Percentiles rank a stretch among this genome's conserved stretches.
Evolutionary conservation across 2,113 vertebrate species (phyloP).

Genomic region (Parotia lawesii): DNA sequence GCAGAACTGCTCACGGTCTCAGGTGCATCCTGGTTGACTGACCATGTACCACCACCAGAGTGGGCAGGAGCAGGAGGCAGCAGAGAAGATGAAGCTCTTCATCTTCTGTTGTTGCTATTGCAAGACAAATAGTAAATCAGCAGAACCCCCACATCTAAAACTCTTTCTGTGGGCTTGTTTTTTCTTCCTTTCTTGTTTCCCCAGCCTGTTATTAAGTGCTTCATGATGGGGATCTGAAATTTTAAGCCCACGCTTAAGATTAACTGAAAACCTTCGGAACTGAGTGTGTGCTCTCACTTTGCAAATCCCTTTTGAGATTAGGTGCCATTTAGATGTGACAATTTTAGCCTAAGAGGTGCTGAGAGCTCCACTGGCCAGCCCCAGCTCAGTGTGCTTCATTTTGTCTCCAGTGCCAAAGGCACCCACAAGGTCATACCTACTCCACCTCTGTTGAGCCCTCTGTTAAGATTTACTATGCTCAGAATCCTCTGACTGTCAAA

Average conservation of each 20-base stretch:
- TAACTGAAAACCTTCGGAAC: background rate
- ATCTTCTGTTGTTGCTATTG: background rate
- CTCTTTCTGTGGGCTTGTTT: background rate
- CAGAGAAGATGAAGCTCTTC: background rate
- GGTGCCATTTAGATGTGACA: background rate
- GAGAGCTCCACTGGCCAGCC: background rate
- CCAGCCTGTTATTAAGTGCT: background rate
- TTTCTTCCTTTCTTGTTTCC: background rate
- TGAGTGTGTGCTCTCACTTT: background rate
- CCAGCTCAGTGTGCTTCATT: background rate
- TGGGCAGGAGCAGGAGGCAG: background rate
- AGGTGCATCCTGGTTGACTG: background rate
- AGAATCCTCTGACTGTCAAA: background rate
- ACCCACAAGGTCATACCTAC: background rate
- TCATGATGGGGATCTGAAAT: background rate
- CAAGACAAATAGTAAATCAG: background rate
- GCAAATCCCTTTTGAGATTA: background rate
- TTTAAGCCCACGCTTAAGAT: background rate
- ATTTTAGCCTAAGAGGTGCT: background rate
- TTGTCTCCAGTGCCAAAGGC: background rate
- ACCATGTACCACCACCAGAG: background rate
- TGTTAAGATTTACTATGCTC: background rate
- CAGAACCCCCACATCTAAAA: background rate
- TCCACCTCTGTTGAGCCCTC: background rate
- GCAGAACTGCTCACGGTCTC: rapidly evolving